These are phyloP conservation scores for Aix galericulata DNA, from an alignment of 2,113 vertebrate species.

Conservation along the genomic window DNA sequence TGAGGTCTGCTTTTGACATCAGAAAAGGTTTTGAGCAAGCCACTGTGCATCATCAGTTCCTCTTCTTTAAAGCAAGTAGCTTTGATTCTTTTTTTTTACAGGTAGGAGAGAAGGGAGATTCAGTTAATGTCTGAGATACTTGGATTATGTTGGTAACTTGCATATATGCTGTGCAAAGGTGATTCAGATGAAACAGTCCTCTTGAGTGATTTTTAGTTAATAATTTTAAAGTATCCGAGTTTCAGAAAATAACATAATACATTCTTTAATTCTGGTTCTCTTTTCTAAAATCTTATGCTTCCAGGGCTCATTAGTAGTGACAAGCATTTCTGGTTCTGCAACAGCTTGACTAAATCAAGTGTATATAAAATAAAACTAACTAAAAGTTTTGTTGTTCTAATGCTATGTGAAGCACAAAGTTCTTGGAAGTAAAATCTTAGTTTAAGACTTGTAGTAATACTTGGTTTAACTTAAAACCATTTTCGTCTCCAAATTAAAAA, in stretches of 20 bases:
- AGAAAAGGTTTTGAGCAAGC: neutral
- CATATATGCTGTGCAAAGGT: neutral
- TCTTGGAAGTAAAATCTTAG: neutral
- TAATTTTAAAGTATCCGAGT: neutral
- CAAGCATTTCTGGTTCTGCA: neutral
- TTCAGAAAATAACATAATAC: neutral
- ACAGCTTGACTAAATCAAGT: neutral
- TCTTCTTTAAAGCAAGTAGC: neutral
- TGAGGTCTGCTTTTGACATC: neutral
- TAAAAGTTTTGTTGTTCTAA: neutral
- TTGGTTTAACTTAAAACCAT: neutral
- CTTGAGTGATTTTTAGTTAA: neutral
- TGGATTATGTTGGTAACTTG: neutral
- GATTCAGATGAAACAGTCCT: neutral
- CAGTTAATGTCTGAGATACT: neutral
- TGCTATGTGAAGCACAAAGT: neutral
- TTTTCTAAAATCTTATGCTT: neutral
- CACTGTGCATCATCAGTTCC: neutral
- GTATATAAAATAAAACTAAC: neutral
- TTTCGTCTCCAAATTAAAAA: neutral
- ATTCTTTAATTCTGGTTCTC: neutral
- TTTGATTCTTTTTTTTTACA: neutral
- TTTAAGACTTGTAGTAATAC: neutral
- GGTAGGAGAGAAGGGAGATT: neutral
- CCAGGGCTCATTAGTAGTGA: neutral